phyloP scores from a whole-genome alignment of 2,888 invertebrate species.

The Drosophila phalerata region DNA sequence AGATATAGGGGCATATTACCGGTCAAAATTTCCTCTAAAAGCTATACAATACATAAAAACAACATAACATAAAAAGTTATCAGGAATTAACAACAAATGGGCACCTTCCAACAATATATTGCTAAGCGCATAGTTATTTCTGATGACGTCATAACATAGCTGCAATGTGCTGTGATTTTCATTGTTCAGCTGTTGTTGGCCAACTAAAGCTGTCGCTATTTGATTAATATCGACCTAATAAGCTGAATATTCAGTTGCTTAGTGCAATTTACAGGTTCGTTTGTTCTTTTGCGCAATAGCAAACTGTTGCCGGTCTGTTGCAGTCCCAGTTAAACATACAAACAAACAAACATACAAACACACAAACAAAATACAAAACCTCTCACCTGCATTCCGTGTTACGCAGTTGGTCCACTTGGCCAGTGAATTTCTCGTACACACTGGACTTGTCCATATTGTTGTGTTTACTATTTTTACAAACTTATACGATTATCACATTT shows the following conservation, averaged over 20 bases:
- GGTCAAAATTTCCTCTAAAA: neutral
- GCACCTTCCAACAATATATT: neutral
- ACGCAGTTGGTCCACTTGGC: conserved; percentile 83
- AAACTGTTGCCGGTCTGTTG: conserved; percentile 70
- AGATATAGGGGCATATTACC: neutral
- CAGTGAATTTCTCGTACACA: conserved; percentile 81
- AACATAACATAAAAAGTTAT: too few species aligned
- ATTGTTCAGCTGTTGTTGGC: neutral
- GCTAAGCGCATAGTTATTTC: conserved; percentile 9
- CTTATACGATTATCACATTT: conserved; percentile 43
- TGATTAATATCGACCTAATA: conserved; percentile 21
- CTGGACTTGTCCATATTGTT: conserved; percentile 80
- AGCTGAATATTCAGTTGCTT: neutral
- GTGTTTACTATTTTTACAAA: conserved; percentile 2
- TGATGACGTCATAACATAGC: conserved; percentile 53
- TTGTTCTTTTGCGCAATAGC: conserved; percentile 41
- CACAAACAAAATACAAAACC: conserved; percentile 16
- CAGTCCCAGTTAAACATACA: conserved; percentile 29
- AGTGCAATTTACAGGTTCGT: neutral
- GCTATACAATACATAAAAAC: too few species aligned
- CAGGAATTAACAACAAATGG: neutral
- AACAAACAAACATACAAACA: conserved; percentile 4
- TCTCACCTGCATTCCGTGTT: conserved; percentile 85
- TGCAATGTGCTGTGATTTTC: conserved; percentile 1
- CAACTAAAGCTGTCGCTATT: neutral